Evolutionary conservation across 2,113 vertebrate species (phyloP).

Genomic region (Empidonax traillii): DNA sequence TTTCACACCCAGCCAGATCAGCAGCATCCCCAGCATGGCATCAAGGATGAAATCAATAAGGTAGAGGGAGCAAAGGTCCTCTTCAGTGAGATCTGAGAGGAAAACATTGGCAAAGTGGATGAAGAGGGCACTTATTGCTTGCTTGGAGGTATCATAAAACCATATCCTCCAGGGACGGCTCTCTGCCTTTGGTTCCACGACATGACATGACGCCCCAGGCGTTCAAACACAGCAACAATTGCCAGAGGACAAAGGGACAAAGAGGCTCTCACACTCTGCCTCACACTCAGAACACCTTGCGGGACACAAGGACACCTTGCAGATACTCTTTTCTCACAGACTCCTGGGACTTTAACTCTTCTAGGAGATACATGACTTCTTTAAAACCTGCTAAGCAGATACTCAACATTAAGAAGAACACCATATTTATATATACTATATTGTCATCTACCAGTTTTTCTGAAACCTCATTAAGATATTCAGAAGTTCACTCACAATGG

Average conservation of each 20-base stretch:
- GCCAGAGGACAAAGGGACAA: neutral
- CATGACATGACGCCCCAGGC: neutral
- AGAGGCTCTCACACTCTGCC: neutral
- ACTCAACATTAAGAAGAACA: fast-evolving
- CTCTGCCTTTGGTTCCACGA: too few relatives aligned
- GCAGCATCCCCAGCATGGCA: too few relatives aligned
- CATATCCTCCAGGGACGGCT: neutral
- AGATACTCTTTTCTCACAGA: neutral
- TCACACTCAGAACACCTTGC: neutral
- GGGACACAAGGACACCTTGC: neutral
- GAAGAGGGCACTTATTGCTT: slow-evolving; percentile 78
- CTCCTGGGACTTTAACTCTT: neutral
- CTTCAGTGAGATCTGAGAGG: slow-evolving; percentile 75
- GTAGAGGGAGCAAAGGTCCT: slow-evolving; percentile 77
- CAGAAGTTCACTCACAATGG: neutral
- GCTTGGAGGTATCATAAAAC: slow-evolving; percentile 81
- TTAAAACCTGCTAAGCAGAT: neutral
- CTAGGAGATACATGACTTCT: neutral
- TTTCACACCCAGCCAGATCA: too few relatives aligned
- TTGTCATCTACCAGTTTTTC: neutral
- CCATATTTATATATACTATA: neutral
- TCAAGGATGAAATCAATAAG: too few relatives aligned
- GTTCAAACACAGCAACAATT: neutral
- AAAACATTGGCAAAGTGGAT: slow-evolving; percentile 82
- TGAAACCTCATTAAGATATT: neutral